Base-by-base conservation (phyloP, 2,888 invertebrate genomes). In the Plebejus argus region DNA sequence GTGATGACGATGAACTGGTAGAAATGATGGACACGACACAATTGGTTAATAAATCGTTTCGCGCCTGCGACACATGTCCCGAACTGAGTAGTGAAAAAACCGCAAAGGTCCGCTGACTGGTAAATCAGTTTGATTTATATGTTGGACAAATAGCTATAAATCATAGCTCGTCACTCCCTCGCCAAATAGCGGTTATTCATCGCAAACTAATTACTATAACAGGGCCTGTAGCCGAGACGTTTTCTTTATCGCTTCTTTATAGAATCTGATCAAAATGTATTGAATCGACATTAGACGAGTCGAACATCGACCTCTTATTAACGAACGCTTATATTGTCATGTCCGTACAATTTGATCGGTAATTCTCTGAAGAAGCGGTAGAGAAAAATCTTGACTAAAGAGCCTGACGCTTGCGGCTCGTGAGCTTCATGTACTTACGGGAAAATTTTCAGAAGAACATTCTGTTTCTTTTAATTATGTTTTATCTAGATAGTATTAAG, bases 131-230 rank as follows among this genome's bases (percentile, higher is more conserved):
- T 81, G 85, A 84, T 84, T 89, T 89, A 90, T 91, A 90, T 90
- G 91, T 91, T 86, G 88, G 84, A 80, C 86, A 90, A 91, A 91
- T 87, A 90, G 84, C 85, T 84, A 91, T 92, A 91, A 91, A 91
- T 92, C 91, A 92, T 83, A 83, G 80, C 78, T 79, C 77, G 79
- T 78, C 82, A 79, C 79, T 79, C 79, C 81, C 79, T 82, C 77
- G 78, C 78, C 77, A 77, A 82, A 83, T 82, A 81, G 76, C 77
- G 74, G 15, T 74, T 74, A 28, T 49, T 35, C n/a, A 49, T 28
- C 74, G 20, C 18, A 15, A 74, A 53, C 72, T 72, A 53, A 74
- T 74, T 49, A 74, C 53, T 74, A 74, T 66, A 61, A 66, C 66
- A 28, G 28, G 28, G 28, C 28, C 28, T 28, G 28, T 28, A 28